Conservation (phyloP, 2,888 invertebrate genomes). For the Halictus quadricinctus region DNA sequence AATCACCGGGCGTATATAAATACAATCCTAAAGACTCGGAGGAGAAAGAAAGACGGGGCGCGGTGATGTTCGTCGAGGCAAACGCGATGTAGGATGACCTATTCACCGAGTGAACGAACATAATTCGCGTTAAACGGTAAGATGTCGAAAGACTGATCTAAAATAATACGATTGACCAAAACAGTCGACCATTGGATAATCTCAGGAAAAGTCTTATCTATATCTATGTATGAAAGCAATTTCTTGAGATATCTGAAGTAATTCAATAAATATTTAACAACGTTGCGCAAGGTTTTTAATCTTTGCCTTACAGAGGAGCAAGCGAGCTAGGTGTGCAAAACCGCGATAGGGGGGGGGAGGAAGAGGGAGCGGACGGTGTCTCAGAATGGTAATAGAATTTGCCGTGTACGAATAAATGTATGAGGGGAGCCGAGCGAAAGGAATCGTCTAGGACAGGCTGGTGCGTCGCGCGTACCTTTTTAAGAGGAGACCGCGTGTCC, state of each 20-base stretch:
- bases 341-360: not conserved
- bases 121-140: not conserved
- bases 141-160: no score
- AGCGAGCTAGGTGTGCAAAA: not conserved
- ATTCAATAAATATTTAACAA: not conserved
- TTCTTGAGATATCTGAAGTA: not conserved
- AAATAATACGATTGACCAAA: no score
- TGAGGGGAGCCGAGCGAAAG: not conserved
- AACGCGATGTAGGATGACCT: not conserved
- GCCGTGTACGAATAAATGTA: not conserved
- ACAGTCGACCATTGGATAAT: not conserved
- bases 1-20: not conserved
- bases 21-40: not conserved
- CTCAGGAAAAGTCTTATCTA: no score
- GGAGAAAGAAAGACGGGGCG: not conserved
- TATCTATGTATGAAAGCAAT: not conserved
- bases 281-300: not conserved
- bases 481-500: constrained; percentile 34
- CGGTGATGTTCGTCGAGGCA: not conserved
- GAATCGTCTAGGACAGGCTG: not conserved
- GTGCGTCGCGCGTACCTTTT: constrained; percentile 3
- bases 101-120: not conserved
- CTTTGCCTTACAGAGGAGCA: not conserved
- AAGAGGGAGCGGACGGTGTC: not conserved
- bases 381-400: not conserved